Percentiles rank a stretch among this genome's conserved stretches.
Conservation (phyloP, 2,888 invertebrate species). For the Synergus laeviventris region DNA sequence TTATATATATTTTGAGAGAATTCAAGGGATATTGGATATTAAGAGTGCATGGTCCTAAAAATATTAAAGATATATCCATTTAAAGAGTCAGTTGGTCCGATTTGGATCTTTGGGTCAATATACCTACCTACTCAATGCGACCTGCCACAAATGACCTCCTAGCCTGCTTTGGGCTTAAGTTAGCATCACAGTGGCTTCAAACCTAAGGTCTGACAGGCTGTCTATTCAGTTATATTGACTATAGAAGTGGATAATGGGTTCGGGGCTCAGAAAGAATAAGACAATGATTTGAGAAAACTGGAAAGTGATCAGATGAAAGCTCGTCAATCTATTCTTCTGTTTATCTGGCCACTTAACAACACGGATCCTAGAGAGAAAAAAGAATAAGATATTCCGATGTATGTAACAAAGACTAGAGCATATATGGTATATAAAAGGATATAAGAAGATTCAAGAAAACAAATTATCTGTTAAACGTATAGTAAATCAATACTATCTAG, state of each 20-base stretch:
- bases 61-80: background rate
- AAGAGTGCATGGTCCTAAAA: too few relatives aligned
- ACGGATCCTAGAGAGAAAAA: background rate
- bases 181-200: background rate
- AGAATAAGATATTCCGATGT: background rate
- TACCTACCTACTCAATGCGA: background rate
- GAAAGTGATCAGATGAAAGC: slow-evolving; percentile 2
- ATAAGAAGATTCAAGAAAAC: background rate
- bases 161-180: background rate
- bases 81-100: background rate
- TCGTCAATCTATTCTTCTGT: background rate
- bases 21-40: too few relatives aligned
- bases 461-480: background rate
- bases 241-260: background rate
- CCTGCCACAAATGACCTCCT: background rate
- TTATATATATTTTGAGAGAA: too few relatives aligned
- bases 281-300: slow-evolving; percentile 8
- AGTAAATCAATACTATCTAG: background rate
- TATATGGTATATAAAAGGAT: background rate
- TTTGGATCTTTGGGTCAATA: background rate
- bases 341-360: slow-evolving; percentile 1
- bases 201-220: background rate
- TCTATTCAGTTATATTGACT: background rate
- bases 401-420: background rate
- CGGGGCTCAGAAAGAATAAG: background rate